phyloP scores from a whole-genome alignment of 2,113 vertebrate genomes.

The Irena cyanogastra region DNA sequence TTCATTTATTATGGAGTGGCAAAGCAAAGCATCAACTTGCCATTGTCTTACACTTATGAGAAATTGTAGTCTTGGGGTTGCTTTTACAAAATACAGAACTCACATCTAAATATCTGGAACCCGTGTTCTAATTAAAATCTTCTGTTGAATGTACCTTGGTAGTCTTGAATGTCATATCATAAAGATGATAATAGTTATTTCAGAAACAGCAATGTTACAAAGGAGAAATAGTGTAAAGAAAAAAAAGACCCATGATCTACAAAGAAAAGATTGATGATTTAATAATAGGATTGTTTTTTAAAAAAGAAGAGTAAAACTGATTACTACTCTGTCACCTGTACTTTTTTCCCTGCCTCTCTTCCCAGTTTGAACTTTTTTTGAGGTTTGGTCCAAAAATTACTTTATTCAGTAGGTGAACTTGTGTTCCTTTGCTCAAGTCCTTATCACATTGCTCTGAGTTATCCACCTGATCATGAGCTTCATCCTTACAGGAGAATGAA shows the following conservation, averaged over 20 bases:
- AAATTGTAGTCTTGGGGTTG: background rate
- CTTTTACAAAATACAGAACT: background rate
- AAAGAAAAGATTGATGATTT: background rate
- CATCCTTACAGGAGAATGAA: background rate
- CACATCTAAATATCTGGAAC: background rate
- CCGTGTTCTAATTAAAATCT: background rate
- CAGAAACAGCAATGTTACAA: background rate
- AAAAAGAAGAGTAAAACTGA: background rate
- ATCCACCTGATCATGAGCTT: background rate
- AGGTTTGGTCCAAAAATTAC: background rate
- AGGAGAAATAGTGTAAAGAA: background rate
- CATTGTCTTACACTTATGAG: rapidly evolving
- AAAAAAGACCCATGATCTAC: background rate
- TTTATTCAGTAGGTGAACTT: background rate
- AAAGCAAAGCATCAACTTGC: background rate
- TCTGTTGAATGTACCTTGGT: rapidly evolving
- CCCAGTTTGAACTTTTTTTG: background rate
- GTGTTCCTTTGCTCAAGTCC: background rate
- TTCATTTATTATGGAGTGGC: background rate
- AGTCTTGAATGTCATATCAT: background rate
- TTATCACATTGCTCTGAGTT: background rate
- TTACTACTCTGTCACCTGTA: background rate
- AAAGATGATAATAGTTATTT: background rate
- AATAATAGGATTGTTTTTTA: background rate
- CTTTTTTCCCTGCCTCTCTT: background rate